Percentiles rank a stretch among this genome's conserved stretches.
These are phyloP conservation scores for Anolis sagrei DNA, from an alignment of 2,113 vertebrate species.

Conservation along the genomic window DNA sequence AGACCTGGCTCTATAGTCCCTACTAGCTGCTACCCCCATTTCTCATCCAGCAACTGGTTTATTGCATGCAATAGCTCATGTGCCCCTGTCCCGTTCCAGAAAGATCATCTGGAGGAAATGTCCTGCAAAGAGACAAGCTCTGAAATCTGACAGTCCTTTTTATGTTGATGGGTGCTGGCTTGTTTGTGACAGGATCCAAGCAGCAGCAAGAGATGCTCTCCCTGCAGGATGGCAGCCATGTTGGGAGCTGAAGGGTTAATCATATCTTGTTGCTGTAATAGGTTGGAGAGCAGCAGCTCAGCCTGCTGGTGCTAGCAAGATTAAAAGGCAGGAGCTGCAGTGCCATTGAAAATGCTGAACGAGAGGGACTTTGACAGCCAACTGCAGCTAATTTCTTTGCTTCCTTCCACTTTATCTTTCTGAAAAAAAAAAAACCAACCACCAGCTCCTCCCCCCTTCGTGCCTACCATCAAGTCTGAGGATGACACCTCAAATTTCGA, in stretches of 20 bases:
- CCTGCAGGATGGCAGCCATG: constrained; percentile 82
- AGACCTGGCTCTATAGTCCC: constrained; percentile 22
- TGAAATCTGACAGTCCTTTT: constrained; percentile 38
- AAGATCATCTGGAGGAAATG: constrained; percentile 33
- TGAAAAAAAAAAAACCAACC: constrained; percentile 69
- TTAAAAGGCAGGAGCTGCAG: constrained; percentile 88
- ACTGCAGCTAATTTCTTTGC: constrained; percentile 75
- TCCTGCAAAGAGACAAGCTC: constrained; percentile 25
- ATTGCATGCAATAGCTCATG: constrained; percentile 27
- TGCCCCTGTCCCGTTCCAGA: constrained; percentile 55
- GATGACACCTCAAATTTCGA: constrained; percentile 95
- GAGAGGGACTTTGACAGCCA: constrained; percentile 75
- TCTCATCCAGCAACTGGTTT: constrained; percentile 29
- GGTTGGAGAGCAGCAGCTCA: constrained; percentile 80
- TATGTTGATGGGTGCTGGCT: neutral
- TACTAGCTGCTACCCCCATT: constrained; percentile 40
- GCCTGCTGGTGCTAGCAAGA: constrained; percentile 86
- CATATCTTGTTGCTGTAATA: constrained; percentile 84
- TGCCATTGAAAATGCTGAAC: constrained; percentile 76
- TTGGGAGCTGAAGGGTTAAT: constrained; percentile 81
- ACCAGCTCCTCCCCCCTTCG: constrained; percentile 93
- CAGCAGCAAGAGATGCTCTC: constrained; percentile 55
- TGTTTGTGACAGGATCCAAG: neutral
- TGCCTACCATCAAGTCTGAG: constrained; percentile 88
- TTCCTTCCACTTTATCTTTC: constrained; percentile 70